Evolutionary conservation across 1,140 invertebrate genomes (phyloP), one percentile per base, ranked within the genome.

Genomic region (Steinernema khuongi): DNA sequence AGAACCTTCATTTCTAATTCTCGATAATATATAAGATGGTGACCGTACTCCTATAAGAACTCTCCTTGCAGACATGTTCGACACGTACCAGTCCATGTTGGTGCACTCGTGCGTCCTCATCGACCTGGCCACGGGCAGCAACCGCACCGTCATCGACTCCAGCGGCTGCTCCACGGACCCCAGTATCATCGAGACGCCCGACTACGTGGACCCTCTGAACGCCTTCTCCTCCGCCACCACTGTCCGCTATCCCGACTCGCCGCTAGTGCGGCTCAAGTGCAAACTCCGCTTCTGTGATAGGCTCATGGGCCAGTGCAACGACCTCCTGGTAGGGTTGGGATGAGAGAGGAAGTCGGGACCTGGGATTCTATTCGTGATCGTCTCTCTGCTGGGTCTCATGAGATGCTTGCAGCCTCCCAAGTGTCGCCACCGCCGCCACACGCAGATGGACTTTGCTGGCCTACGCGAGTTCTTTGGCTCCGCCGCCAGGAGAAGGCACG

Each of bases 51-150:
- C n/a, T n/a, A n/a, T n/a, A n/a, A n/a, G n/a, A n/a, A n/a, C n/a
- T n/a, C n/a, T n/a, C n/a, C n/a, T n/a, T n/a, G n/a, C n/a, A n/a
- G 36, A 41, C 36, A 41, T 41, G 36, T 41, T 41, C 36, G 36
- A 41, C 36, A 41, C 36, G 7, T 41, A 41, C 36, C 7, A 7
- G 7, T 33, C 26, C 14, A 72, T 72, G 44, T 14, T 41, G 11
- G 71, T 72, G 18, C 71, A 72, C 22, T 70, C 66, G 14, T 72
- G 71, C 28, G 2, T 7, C 2, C 26, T 73, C n/a, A n/a, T 73
- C 1, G 71, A 73, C 14, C 72, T 60, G 17, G 32, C 28, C 32
- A 73, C 69, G 28, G 30, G n/a, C 17, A 26, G 29, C 2, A 31
- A 19, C 29, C 33, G 33, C 28, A 17, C 11, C 32, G 26, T 73